Evolutionary conservation across 2,113 vertebrate genomes (phyloP).

Genomic region (Rhipidura dahli): DNA sequence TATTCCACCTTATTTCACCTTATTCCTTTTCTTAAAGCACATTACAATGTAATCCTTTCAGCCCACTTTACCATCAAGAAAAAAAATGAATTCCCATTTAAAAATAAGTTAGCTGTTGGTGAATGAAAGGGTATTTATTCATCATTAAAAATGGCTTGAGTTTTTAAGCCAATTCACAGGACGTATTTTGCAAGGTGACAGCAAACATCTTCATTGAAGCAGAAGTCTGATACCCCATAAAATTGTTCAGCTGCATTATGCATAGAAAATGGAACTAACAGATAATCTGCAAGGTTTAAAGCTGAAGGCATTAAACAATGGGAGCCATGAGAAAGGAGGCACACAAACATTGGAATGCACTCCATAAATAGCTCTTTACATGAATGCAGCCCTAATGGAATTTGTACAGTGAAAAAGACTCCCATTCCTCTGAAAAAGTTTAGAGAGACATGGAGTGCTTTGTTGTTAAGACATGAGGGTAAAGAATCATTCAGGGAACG

Average conservation of each 20-base stretch:
- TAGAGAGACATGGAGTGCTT: not conserved
- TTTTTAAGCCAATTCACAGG: not conserved
- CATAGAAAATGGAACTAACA: not conserved
- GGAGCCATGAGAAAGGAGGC: not conserved
- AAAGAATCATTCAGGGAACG: not conserved
- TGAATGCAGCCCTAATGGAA: not conserved
- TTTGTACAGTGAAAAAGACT: not conserved
- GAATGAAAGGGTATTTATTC: not conserved
- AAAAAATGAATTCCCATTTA: not conserved
- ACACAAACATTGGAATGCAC: not conserved
- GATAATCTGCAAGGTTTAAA: not conserved
- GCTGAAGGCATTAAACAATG: not conserved
- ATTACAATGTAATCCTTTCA: not conserved
- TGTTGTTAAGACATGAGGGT: not conserved
- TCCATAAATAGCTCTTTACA: not conserved
- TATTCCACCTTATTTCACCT: too few relatives aligned
- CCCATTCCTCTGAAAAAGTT: not conserved
- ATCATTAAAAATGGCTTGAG: not conserved
- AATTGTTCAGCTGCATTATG: not conserved
- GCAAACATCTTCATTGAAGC: not conserved
- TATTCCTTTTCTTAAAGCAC: not conserved
- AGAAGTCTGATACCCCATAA: not conserved
- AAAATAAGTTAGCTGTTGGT: not conserved
- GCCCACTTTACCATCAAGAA: not conserved
- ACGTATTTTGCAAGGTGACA: not conserved